A percentile compares a stretch with the other conserved stretches of the same genome.
Evolutionary conservation across 2,888 invertebrate species (phyloP).

Genomic region (Leucophenga maculata): DNA sequence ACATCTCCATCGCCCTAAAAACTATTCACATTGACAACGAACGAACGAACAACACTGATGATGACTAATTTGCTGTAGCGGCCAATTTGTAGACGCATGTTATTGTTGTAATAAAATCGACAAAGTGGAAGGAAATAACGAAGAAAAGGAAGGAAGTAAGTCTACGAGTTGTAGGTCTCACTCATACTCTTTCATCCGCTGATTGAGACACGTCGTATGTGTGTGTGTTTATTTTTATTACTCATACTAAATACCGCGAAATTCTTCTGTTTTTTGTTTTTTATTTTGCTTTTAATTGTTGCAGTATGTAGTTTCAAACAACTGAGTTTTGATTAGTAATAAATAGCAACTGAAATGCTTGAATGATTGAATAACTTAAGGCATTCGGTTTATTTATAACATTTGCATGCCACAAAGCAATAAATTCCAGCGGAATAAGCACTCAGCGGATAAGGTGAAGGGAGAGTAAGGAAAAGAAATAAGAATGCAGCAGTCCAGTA

Average conservation of each 20-base stretch:
- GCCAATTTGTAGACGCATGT: not conserved
- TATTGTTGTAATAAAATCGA: constrained; percentile 40
- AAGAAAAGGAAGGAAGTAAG: constrained; percentile 45
- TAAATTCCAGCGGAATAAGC: constrained; percentile 37
- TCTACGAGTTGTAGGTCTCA: too few species aligned
- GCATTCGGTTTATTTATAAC: constrained; percentile 19
- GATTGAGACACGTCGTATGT: not conserved
- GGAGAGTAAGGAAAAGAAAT: not conserved
- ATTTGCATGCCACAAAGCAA: constrained; percentile 42
- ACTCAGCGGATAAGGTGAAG: not conserved
- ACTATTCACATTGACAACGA: not conserved
- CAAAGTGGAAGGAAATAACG: constrained; percentile 50
- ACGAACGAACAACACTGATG: not conserved
- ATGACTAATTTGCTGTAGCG: constrained; percentile 20
- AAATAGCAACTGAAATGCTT: not conserved
- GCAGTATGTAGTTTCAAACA: not conserved
- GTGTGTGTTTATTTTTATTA: constrained; percentile 1
- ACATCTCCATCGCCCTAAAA: not conserved
- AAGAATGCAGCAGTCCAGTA: too few species aligned
- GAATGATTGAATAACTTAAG: constrained; percentile 28
- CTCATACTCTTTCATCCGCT: too few species aligned
- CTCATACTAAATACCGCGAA: constrained; percentile 35
- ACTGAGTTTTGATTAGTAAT: not conserved
- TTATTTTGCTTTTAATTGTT: not conserved
- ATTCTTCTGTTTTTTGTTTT: constrained; percentile 5